Evolutionary conservation across 1,140 invertebrate species (phyloP).

Genomic region (Orius laevigatus): DNA sequence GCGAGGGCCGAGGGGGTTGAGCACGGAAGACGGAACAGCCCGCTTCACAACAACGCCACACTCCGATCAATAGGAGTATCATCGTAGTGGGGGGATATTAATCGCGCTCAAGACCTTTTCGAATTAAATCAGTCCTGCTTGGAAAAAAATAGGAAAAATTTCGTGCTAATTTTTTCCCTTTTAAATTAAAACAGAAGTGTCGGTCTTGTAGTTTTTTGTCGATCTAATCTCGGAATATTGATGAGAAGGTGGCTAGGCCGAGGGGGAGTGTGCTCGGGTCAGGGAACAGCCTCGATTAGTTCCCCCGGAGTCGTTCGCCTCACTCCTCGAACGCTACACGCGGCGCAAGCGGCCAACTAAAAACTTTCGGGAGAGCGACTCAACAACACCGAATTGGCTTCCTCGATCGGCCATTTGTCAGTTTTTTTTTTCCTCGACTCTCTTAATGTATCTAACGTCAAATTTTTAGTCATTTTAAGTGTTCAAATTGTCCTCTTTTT

Average conservation of each 20-base stretch:
- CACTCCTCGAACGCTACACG: background rate
- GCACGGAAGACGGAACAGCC: slow-evolving; percentile 9
- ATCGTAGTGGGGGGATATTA: background rate
- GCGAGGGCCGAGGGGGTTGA: slow-evolving; percentile 11
- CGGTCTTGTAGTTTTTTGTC: background rate
- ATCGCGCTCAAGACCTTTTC: no score
- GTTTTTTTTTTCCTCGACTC: no score
- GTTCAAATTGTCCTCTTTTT: background rate
- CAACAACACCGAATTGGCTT: slow-evolving; percentile 20
- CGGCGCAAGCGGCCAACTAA: no score
- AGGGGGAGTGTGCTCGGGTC: slow-evolving; percentile 12
- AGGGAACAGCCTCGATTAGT: slow-evolving; percentile 15
- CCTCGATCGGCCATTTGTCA: slow-evolving; percentile 16
- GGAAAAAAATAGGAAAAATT: background rate
- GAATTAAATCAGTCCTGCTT: no score
- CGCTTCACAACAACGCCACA: slow-evolving; percentile 9
- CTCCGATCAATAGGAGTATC: slow-evolving; percentile 15
- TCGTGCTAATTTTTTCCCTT: background rate
- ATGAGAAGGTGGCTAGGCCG: background rate
- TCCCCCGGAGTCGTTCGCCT: slow-evolving; percentile 17
- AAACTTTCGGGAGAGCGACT: slow-evolving; percentile 1
- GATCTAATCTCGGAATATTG: slow-evolving; percentile 8
- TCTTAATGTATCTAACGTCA: background rate
- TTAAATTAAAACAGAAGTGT: background rate
- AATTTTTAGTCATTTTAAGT: slow-evolving; percentile 15